Conservation (phyloP, 2,888 invertebrate species). For the Parthenolecanium corni region DNA sequence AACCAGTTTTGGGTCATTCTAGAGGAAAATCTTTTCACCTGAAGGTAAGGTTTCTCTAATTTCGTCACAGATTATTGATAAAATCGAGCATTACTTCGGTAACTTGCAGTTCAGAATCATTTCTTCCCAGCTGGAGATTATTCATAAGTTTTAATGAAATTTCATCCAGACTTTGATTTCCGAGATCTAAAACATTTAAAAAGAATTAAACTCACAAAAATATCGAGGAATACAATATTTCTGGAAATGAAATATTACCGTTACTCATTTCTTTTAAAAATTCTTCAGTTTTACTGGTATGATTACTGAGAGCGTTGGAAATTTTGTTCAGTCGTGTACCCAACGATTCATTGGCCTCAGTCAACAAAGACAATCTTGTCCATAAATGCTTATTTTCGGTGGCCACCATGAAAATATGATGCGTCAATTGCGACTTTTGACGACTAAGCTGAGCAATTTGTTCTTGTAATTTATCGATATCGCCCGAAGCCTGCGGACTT, state of each 20-base stretch:
- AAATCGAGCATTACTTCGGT: constrained; percentile 37
- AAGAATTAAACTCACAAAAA: not conserved
- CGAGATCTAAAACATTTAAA: constrained; percentile 30
- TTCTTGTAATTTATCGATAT: constrained; percentile 45
- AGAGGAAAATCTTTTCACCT: not conserved
- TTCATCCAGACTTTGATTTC: constrained; percentile 56
- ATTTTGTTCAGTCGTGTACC: constrained; percentile 45
- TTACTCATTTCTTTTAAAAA: constrained; percentile 9
- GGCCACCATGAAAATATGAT: constrained; percentile 68
- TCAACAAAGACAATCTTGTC: constrained; percentile 55
- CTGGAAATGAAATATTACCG: not conserved
- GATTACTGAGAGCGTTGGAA: constrained; percentile 43
- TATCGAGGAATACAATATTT: not conserved
- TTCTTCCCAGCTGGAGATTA: constrained; percentile 56
- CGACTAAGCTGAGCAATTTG: constrained; percentile 57
- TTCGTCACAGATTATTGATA: not conserved
- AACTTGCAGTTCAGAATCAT: constrained; percentile 55
- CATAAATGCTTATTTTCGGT: constrained; percentile 69
- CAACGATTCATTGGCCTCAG: constrained; percentile 47
- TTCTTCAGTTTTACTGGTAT: constrained; percentile 34
- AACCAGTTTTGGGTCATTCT: not conserved
- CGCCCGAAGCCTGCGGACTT: constrained; percentile 33
- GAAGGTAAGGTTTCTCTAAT: too few relatives aligned
- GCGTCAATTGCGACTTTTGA: constrained; percentile 63
- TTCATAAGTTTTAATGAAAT: constrained; percentile 59